Conservation (phyloP, 2,888 invertebrate genomes). For the Acholoe squamosa region DNA sequence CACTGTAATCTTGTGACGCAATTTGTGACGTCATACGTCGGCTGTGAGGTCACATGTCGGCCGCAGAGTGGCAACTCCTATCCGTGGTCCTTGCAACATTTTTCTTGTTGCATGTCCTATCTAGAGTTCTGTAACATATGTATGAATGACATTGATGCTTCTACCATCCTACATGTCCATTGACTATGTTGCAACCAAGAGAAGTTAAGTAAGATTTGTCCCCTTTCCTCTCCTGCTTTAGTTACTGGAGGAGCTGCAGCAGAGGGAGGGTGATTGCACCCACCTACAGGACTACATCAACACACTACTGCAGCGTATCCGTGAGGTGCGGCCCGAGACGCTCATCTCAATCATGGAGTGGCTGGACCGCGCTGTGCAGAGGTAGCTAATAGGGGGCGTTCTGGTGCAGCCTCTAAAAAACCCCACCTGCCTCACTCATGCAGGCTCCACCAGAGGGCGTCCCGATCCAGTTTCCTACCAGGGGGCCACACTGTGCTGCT, state of each 20-base stretch:
- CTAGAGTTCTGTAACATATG: too few relatives aligned
- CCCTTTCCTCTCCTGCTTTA: slow-evolving; percentile 4
- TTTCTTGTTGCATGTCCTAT: too few relatives aligned
- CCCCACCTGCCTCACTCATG: neutral
- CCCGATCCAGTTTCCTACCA: slow-evolving; percentile 56
- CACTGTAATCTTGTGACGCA: too few relatives aligned
- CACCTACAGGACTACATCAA: slow-evolving; percentile 71
- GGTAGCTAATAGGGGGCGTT: slow-evolving; percentile 63
- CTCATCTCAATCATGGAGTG: slow-evolving; percentile 68
- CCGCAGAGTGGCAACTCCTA: too few relatives aligned
- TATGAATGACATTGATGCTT: too few relatives aligned
- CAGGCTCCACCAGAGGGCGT: slow-evolving; percentile 61
- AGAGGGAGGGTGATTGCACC: slow-evolving; percentile 67
- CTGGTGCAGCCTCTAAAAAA: slow-evolving; percentile 55
- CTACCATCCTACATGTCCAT: too few relatives aligned
- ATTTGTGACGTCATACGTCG: too few relatives aligned
- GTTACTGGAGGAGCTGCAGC: slow-evolving; percentile 70
- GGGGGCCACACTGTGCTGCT: slow-evolving; percentile 59
- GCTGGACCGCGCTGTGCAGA: slow-evolving; percentile 66
- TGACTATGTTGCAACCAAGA: too few relatives aligned
- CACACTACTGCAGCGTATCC: slow-evolving; percentile 69
- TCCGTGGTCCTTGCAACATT: too few relatives aligned
- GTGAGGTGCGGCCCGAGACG: slow-evolving; percentile 69
- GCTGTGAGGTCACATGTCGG: too few relatives aligned
- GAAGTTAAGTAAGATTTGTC: too few relatives aligned